phyloP scores from a whole-genome alignment of 2,113 vertebrate species.

The Xenopus laevis region DNA sequence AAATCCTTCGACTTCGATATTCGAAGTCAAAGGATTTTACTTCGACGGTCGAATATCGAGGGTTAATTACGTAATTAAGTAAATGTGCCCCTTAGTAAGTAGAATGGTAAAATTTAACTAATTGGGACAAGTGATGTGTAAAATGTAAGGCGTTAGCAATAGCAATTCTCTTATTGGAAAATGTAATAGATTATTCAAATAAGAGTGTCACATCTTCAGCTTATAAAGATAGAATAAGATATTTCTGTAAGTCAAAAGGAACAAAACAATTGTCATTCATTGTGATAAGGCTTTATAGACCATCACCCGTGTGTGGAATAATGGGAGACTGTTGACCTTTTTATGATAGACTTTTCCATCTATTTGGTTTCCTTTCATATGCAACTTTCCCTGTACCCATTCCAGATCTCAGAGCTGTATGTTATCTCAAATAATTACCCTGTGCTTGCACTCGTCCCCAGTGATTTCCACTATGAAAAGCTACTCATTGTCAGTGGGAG shows the following conservation, averaged over 20 bases:
- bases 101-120: too few relatives aligned
- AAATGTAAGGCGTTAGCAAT: too few relatives aligned
- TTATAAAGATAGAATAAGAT: conserved; percentile 69
- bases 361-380: conserved; percentile 58
- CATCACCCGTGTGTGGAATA: conserved; percentile 59
- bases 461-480: conserved; percentile 58
- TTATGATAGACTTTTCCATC: conserved; percentile 54
- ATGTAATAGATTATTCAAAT: conserved; percentile 63
- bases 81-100: too few relatives aligned
- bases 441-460: conserved; percentile 67
- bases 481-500: conserved; percentile 55
- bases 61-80: too few relatives aligned
- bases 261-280: conserved; percentile 65
- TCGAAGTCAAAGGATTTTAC: too few relatives aligned
- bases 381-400: conserved; percentile 57
- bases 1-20: too few relatives aligned
- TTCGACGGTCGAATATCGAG: too few relatives aligned
- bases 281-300: conserved; percentile 66
- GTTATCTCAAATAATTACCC: conserved; percentile 79
- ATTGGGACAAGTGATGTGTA: too few relatives aligned
- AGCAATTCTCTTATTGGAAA: too few relatives aligned
- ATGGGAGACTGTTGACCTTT: conserved; percentile 73
- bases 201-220: conserved; percentile 55
- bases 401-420: conserved; percentile 56
- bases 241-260: conserved; percentile 64